phyloP scores from a whole-genome alignment of 2,888 invertebrate species.

The Tryphoninae sp. region DNA sequence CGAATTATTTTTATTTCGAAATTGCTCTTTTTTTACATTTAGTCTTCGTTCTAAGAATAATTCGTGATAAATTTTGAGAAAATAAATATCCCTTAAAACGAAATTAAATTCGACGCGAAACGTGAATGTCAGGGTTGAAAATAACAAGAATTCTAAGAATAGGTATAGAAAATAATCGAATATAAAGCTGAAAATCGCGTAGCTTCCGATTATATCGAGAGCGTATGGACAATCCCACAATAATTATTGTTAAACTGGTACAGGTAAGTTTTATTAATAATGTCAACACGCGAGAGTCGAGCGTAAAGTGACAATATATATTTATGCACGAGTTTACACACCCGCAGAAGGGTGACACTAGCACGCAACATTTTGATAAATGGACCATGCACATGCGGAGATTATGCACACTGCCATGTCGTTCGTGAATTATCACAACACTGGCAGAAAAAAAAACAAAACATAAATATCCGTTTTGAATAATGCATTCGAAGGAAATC shows the following conservation, averaged over 20 bases:
- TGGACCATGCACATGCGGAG: constrained; percentile 1
- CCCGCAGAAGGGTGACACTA: constrained; percentile 19
- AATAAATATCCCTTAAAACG: no score
- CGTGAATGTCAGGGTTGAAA: no score
- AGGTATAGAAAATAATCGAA: background rate
- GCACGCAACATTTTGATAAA: constrained; percentile 52
- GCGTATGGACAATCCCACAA: constrained; percentile 39
- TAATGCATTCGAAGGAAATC: constrained; percentile 48
- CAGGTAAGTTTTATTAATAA: constrained; percentile 35
- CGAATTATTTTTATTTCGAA: no score
- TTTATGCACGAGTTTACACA: background rate
- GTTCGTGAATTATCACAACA: constrained; percentile 36
- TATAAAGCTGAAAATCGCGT: constrained; percentile 14
- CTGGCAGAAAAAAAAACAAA: constrained; percentile 29
- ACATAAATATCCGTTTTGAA: constrained; percentile 41
- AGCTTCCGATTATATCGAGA: constrained; percentile 26
- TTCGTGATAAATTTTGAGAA: no score
- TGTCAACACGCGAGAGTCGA: constrained; percentile 9
- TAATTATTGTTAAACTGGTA: constrained; percentile 17
- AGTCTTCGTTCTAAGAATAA: no score
- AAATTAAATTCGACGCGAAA: no score
- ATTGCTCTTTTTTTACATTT: no score
- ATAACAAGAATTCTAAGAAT: background rate
- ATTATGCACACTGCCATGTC: constrained; percentile 23
- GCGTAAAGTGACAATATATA: background rate